A percentile compares a stretch with the other conserved stretches of the same genome.
phyloP scores from a whole-genome alignment of 1,140 invertebrate genomes.

The Neodiprion lecontei region DNA sequence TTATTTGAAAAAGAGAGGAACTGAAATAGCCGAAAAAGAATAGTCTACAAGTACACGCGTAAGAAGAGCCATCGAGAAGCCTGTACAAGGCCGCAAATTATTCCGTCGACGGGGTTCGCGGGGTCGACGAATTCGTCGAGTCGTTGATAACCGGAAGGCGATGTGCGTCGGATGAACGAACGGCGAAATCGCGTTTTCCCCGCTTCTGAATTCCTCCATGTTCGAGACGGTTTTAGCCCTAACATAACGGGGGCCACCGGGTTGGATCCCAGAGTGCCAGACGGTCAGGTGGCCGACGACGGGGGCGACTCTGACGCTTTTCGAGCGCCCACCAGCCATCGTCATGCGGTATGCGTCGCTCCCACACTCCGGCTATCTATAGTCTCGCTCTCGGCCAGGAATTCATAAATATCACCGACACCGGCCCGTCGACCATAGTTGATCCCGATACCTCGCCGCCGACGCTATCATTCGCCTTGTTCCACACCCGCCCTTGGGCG shows the following conservation, averaged over 20 bases:
- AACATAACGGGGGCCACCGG: not conserved
- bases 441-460: not conserved
- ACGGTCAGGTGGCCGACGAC: conserved; percentile 6
- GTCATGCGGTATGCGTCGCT: conserved; percentile 27
- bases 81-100: too few species aligned
- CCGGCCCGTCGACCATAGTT: not conserved
- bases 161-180: too few species aligned
- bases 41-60: too few species aligned
- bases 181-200: too few species aligned
- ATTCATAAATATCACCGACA: conserved; percentile 53
- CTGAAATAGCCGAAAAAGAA: too few species aligned
- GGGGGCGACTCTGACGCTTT: not conserved
- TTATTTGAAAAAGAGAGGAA: too few species aligned
- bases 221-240: conserved; percentile 5
- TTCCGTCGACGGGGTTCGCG: too few species aligned
- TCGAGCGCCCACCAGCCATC: conserved; percentile 4
- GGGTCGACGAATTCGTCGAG: too few species aligned
- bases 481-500: too few species aligned
- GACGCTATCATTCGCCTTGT: not conserved
- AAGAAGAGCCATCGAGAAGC: too few species aligned
- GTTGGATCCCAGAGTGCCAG: not conserved
- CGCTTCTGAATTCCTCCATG: not conserved
- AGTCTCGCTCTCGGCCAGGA: conserved; percentile 47
- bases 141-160: too few species aligned
- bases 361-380: conserved; percentile 40